Conservation (phyloP, 2,888 invertebrate genomes). For the Drosophila fulvimacula region DNA sequence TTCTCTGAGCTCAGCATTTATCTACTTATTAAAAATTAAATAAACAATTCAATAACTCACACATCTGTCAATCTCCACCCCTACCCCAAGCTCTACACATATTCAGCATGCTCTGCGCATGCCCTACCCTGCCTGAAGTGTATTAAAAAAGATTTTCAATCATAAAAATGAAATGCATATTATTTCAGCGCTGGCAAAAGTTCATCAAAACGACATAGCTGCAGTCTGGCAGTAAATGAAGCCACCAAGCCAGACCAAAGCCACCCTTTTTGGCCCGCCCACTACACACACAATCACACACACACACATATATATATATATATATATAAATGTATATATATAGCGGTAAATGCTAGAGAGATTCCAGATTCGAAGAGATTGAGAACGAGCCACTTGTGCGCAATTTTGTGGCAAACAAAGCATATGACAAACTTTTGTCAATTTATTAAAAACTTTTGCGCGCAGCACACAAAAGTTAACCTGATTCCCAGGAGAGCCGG, state of each 20-base stretch:
- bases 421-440: slow-evolving; percentile 81
- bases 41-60: not conserved
- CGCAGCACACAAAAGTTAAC: slow-evolving; percentile 60
- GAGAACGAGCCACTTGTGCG: slow-evolving; percentile 66
- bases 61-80: not conserved
- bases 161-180: slow-evolving; percentile 22
- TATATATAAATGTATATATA: not conserved
- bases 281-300: too few species aligned
- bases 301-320: not conserved
- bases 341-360: slow-evolving; percentile 53
- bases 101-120: not conserved
- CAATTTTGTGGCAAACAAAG: slow-evolving; percentile 69
- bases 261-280: slow-evolving; percentile 24
- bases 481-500: slow-evolving; percentile 74
- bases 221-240: slow-evolving; percentile 51
- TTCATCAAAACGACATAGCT: slow-evolving; percentile 68
- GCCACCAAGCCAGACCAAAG: slow-evolving; percentile 23
- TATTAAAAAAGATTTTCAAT: slow-evolving; percentile 38
- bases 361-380: slow-evolving; percentile 34
- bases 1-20: too few species aligned
- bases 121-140: slow-evolving; percentile 10
- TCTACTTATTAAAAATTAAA: not conserved
- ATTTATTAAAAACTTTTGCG: slow-evolving; percentile 76
- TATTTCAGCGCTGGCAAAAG: slow-evolving; percentile 52
- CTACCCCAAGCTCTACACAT: not conserved